Conservation (phyloP, 2,888 invertebrate species). For the Meliscaeva auricollis region DNA sequence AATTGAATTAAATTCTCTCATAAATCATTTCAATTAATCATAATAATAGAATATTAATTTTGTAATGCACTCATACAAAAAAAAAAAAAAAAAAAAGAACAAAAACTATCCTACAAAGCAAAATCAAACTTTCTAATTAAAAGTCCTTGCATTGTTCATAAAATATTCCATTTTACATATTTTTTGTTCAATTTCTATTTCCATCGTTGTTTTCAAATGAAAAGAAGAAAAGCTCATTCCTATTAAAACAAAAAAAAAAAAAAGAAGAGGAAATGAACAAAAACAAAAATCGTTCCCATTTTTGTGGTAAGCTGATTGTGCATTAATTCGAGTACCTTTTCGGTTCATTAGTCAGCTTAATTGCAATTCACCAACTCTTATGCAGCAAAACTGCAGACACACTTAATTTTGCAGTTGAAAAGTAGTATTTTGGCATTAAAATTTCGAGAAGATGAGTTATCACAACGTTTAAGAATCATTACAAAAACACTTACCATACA, state of each 20-base stretch:
- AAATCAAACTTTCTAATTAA: constrained; percentile 48
- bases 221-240: constrained; percentile 15
- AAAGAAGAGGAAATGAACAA: not conserved
- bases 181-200: not conserved
- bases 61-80: not conserved
- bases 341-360: constrained; percentile 67
- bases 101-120: constrained; percentile 10
- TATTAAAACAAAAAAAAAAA: not conserved
- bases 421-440: too few species aligned
- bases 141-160: constrained; percentile 12
- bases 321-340: constrained; percentile 54
- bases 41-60: not conserved
- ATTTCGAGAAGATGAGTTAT: not conserved
- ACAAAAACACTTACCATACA: constrained; percentile 17
- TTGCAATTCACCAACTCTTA: constrained; percentile 42
- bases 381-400: not conserved
- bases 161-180: constrained; percentile 4
- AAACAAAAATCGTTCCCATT: constrained; percentile 23
- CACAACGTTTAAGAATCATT: constrained; percentile 6
- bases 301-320: constrained; percentile 50
- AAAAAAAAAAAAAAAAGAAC: not conserved
- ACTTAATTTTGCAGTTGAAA: not conserved
- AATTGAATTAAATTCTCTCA: not conserved
- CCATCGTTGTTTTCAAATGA: not conserved
- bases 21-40: constrained; percentile 12